phyloP scores from a whole-genome alignment of 2,113 vertebrate genomes.

The Ia io region DNA sequence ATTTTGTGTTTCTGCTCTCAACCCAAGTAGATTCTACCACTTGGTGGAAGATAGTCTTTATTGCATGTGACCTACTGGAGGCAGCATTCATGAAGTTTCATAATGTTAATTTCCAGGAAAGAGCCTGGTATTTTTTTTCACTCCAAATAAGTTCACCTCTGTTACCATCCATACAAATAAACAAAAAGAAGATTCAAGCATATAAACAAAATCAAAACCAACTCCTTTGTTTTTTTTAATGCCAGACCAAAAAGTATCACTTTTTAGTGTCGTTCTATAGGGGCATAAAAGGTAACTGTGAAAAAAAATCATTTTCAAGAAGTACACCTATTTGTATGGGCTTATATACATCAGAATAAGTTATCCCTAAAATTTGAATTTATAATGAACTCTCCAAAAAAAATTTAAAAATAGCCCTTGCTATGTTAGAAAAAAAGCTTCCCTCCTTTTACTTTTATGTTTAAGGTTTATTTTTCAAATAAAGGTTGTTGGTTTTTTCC shows the following conservation, averaged over 20 bases:
- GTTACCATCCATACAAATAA: background rate
- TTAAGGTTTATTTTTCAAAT: slow-evolving; percentile 12
- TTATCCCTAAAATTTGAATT: background rate
- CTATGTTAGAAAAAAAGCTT: background rate
- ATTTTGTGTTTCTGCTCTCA: background rate
- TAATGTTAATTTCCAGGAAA: background rate
- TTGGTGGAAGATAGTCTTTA: background rate
- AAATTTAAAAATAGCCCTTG: background rate
- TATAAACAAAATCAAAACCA: background rate
- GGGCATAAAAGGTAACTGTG: background rate
- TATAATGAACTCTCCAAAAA: background rate
- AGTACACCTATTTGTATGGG: background rate
- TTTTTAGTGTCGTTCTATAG: background rate
- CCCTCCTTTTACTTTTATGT: slow-evolving; percentile 13
- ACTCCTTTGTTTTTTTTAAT: background rate
- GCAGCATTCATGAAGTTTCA: background rate
- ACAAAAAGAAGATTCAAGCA: background rate
- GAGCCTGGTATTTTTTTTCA: background rate
- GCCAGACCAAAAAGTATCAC: background rate
- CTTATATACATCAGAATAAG: background rate
- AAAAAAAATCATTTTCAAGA: background rate
- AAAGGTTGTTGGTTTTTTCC: background rate
- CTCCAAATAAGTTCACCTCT: background rate
- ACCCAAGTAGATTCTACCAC: background rate
- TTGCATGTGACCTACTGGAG: background rate